phyloP scores from a whole-genome alignment of 2,888 invertebrate species.

The Phaedon cochleariae region DNA sequence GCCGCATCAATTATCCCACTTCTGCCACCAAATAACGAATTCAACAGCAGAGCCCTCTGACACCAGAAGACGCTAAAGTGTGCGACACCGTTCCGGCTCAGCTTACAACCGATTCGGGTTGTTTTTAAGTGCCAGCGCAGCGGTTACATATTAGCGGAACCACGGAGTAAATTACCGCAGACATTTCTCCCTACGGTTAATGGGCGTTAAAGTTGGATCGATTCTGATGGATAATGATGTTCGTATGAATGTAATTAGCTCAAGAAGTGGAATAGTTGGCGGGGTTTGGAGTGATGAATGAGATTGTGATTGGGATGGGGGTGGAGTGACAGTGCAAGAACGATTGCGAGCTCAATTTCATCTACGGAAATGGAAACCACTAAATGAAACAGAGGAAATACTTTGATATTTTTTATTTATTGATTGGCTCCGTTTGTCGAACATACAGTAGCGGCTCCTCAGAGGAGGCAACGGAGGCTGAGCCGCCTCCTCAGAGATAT shows the following conservation, averaged over 20 bases:
- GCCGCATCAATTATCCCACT: not conserved
- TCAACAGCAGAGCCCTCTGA: not conserved
- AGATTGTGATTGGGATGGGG: not conserved
- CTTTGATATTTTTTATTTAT: too few relatives aligned
- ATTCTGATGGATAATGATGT: conserved; percentile 31
- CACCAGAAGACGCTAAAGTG: conserved; percentile 10
- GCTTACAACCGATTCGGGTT: conserved; percentile 23
- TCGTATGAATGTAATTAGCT: conserved; percentile 26
- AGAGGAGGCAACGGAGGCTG: too few relatives aligned
- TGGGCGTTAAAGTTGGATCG: conserved; percentile 30
- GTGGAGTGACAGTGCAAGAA: not conserved
- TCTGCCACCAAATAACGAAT: not conserved
- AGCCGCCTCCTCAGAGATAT: too few relatives aligned
- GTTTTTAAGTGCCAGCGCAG: conserved; percentile 20
- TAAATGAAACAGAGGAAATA: too few relatives aligned
- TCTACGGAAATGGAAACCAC: too few relatives aligned
- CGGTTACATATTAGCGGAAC: conserved; percentile 34
- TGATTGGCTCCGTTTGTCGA: too few relatives aligned
- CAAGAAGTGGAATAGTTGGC: conserved; percentile 20
- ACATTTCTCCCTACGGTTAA: conserved; percentile 27
- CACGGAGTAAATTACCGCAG: conserved; percentile 31
- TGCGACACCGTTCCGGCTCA: conserved; percentile 17
- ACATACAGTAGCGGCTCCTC: too few relatives aligned
- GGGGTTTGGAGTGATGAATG: not conserved
- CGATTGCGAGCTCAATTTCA: too few relatives aligned